Evolutionary conservation across 1,140 invertebrate species (phyloP).

Genomic region (Drosophila paulistorum): DNA sequence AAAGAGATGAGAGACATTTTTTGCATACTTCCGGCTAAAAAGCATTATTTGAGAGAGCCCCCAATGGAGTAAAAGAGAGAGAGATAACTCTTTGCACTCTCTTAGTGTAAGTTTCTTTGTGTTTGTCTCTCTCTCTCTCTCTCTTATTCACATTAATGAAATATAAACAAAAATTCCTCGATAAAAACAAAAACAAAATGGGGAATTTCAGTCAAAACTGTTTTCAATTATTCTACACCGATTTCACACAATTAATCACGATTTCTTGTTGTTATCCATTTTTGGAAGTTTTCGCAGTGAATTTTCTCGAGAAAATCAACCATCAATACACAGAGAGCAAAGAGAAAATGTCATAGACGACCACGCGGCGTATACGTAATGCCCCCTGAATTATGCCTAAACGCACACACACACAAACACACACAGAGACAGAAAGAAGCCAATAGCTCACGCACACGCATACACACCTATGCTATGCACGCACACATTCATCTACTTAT

Average conservation of each 20-base stretch:
- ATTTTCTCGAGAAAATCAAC: slow-evolving; percentile 49
- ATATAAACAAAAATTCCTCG: slow-evolving; percentile 68
- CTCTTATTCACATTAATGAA: slow-evolving; percentile 23
- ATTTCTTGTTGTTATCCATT: background rate
- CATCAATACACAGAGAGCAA: background rate
- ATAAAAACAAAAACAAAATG: background rate
- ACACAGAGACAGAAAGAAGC: background rate
- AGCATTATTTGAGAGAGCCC: slow-evolving; percentile 8
- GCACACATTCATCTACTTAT: background rate
- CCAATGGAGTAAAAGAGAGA: background rate
- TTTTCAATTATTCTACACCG: background rate
- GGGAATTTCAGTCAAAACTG: background rate
- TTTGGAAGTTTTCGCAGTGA: slow-evolving; percentile 24
- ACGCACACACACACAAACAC: background rate
- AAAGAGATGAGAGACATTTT: slow-evolving; percentile 13
- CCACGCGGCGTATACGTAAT: slow-evolving; percentile 79
- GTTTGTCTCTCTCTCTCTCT: background rate
- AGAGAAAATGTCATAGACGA: slow-evolving; percentile 43
- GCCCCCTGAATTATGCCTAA: slow-evolving; percentile 44
- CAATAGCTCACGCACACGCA: background rate
- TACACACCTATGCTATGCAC: background rate
- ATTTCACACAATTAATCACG: background rate
- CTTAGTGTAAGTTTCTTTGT: background rate
- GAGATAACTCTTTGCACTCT: background rate
- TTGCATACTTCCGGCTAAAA: slow-evolving; percentile 1